Evolutionary conservation across 2,113 vertebrate genomes (phyloP), one percentile per base, ranked within the genome.

Genomic region (Neodontobutis hainanensis): DNA sequence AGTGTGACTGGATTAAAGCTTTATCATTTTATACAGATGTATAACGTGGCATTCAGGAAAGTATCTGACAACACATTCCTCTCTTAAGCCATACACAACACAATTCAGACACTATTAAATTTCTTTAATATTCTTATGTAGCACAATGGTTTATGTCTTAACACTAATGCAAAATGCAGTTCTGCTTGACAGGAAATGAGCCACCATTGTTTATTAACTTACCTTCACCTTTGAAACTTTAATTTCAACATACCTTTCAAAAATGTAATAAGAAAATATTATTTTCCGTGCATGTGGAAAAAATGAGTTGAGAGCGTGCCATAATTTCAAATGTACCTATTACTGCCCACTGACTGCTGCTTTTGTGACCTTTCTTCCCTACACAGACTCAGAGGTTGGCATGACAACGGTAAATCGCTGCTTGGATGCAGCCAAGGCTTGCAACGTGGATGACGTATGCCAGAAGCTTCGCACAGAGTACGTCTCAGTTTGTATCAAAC

Each of bases 391-490:
- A 0, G 90, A 92, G 14, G 80, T 90, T 61, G 87, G 91, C 70
- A 82, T 88, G 75, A 75, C 86, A 67, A 88, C 91, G 5, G 87
- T 90, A 59, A 97, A 99, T 85, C 92, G 92, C n/a, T 99, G 97
- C 87, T 87, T 99, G 80, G 94, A 94, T 79, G 95, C 95, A 15
- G 92, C 95, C 35, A 94, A 94, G 4, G 78, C 95, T 9, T 99
- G 97, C 78, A 96, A 95, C 2, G 88, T 96, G 73, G 93, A 95
- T 10, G 94, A 94, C 79, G 91, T 94, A 84, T 99, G 97, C 64
- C 93, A 93, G 77, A 94, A 92, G n/a, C 91, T 95, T 11, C 96
- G 95, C 83, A 96, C 93, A 5, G 93, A 95, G 32, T 99, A 98
- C 0, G 97, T 93, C 55, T 92, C 94, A 1, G 92, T 89, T 14